phyloP scores from a whole-genome alignment of 2,113 vertebrate genomes.

The Thomomys bottae region DNA sequence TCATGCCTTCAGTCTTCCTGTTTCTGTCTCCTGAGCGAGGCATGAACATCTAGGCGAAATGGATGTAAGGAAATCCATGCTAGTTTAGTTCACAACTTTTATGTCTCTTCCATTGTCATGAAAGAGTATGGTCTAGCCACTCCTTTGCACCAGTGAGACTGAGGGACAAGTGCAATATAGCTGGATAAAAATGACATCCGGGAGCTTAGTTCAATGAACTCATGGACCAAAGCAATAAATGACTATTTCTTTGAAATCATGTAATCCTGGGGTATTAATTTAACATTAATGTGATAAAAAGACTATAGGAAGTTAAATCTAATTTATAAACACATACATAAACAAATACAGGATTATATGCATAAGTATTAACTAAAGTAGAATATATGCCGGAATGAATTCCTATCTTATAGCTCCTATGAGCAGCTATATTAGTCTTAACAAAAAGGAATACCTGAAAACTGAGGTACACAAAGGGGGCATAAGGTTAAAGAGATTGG shows the following conservation, averaged over 20 bases:
- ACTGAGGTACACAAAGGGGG: no score
- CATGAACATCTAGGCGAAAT: background rate
- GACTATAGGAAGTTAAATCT: no score
- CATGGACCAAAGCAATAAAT: background rate
- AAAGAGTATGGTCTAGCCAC: background rate
- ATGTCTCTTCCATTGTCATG: background rate
- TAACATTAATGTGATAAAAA: background rate
- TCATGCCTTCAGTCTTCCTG: background rate
- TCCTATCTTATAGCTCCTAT: no score
- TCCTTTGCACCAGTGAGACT: background rate
- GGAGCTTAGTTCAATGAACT: background rate
- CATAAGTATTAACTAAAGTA: no score
- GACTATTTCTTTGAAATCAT: background rate
- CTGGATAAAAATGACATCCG: background rate
- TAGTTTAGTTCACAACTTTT: background rate
- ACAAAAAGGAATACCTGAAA: no score
- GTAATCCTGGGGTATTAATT: background rate
- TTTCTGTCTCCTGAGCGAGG: background rate
- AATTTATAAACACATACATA: no score
- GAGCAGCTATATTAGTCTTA: no score
- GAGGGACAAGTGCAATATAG: background rate
- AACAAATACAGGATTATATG: no score
- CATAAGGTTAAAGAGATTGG: no score
- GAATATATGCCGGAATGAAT: no score
- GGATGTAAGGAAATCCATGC: background rate